These are phyloP conservation scores for Oenanthe oenanthe DNA, from an alignment of 2,113 vertebrate genomes.

Conservation along the genomic window DNA sequence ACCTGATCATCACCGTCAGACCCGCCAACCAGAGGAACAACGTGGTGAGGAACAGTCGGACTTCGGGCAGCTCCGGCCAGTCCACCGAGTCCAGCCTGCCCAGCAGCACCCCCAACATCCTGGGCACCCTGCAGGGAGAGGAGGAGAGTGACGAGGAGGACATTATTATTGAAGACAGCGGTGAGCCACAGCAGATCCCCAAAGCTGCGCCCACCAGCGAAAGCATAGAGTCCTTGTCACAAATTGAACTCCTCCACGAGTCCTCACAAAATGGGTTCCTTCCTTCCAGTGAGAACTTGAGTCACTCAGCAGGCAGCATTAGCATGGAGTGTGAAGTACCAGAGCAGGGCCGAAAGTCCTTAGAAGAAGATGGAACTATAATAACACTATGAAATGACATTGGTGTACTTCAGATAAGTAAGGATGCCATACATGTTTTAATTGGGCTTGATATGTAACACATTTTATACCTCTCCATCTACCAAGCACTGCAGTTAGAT, in stretches of 20 bases:
- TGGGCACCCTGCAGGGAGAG: conserved; percentile 84
- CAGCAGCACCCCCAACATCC: conserved; percentile 71
- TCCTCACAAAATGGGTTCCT: conserved; percentile 85
- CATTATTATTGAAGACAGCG: conserved; percentile 86
- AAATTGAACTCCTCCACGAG: conserved; percentile 84
- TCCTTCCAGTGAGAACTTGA: conserved; percentile 71
- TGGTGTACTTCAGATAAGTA: neutral
- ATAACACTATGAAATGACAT: conserved; percentile 86
- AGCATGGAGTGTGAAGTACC: conserved; percentile 64
- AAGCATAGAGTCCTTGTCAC: conserved; percentile 81
- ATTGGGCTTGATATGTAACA: conserved; percentile 29
- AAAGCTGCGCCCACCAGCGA: conserved; percentile 61
- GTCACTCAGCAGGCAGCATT: conserved; percentile 56
- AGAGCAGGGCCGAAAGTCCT: conserved; percentile 67
- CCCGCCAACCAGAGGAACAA: conserved; percentile 98
- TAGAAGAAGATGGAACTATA: conserved; percentile 96
- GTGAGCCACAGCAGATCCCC: conserved; percentile 78
- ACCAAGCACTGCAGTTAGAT: conserved; percentile 37
- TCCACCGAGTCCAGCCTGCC: conserved; percentile 92
- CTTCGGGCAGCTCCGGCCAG: conserved; percentile 92
- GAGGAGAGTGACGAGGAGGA: conserved; percentile 92
- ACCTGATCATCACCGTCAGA: conserved; percentile 96
- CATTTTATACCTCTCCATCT: conserved; percentile 58
- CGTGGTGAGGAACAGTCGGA: conserved; percentile 85
- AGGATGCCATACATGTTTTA: conserved; percentile 11